Base-by-base conservation (phyloP, 2,797 vertebrate species). In the Hemibagrus guttatus region DNA sequence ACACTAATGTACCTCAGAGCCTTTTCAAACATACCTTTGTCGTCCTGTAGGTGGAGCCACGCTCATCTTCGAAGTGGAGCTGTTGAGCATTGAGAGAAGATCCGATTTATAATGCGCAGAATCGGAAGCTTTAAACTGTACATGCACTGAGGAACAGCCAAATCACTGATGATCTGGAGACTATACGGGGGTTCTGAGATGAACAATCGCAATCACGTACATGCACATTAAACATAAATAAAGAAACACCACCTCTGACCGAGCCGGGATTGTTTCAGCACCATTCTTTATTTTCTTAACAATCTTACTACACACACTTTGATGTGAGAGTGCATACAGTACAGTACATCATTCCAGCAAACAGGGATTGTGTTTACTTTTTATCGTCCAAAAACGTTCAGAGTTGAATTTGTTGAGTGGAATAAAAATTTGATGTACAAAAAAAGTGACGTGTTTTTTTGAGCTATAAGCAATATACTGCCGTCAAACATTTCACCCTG, bases 11-110 rank as follows among this genome's bases (percentile, higher is more conserved):
- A 28, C 6, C 46, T 19, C 14, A 16, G 8, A 6, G 2, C 12
- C 58, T 13, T 52, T 68, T 66, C 14, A 17, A 26, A 23, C 28
- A 26, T 74, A 83, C 49, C 23, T 46, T 21, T 35, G 85, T 76
- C 84, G 1, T 69, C 88, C 90, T 75, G 63, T 87, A 96, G 97
- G 97, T 71, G 97, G 97, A 58, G 96, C 97, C 19, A 98, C 97
- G n/a, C 94, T 97, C 54, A 96, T 97, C 89, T 98, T 98, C 71
- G 97, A 98, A 84, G 97, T 98, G 85, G 97, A 97, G 90, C 95
- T 98, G 91, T 92, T 97, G 87, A 97, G 93, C 91, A 97, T 97
- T 8, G 97, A 97, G 89, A 92, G 96, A 71, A 94, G 95, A 87
- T 93, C 95, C 6, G 97, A 97, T 2, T 95, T 97, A 88, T 98